Percentiles rank a stretch among this genome's conserved stretches.
phyloP scores from a whole-genome alignment of 2,797 vertebrate species.

The Monodelphis domestica region DNA sequence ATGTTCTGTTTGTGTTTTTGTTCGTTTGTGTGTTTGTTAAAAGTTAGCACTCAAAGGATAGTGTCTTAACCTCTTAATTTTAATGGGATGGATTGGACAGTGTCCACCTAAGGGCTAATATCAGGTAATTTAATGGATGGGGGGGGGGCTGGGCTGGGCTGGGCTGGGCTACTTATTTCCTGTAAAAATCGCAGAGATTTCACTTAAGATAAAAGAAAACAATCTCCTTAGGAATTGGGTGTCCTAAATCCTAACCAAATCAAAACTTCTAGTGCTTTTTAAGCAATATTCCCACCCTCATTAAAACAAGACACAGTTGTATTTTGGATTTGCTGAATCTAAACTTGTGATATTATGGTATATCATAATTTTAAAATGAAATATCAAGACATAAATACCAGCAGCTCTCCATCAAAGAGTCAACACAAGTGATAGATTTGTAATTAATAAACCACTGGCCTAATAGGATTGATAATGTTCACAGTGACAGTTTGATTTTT shows the following conservation, averaged over 20 bases:
- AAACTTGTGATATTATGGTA: constrained; percentile 29
- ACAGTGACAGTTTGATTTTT: constrained; percentile 47
- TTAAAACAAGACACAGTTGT: background rate
- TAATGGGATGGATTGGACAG: background rate
- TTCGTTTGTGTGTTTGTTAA: constrained; percentile 25
- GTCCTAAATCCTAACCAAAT: constrained; percentile 19
- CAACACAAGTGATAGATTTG: constrained; percentile 33
- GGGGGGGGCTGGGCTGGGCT: too few relatives aligned
- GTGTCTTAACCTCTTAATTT: background rate
- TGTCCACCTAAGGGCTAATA: background rate
- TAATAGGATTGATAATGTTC: constrained; percentile 25
- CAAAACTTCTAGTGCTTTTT: constrained; percentile 24
- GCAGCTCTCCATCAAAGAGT: constrained; percentile 19
- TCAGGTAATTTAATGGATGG: too few relatives aligned
- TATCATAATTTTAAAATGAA: constrained; percentile 32
- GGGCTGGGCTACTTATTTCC: constrained; percentile 14
- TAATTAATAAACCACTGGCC: constrained; percentile 2
- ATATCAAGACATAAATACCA: background rate
- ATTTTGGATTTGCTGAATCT: constrained; percentile 28
- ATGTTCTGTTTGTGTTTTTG: constrained; percentile 19
- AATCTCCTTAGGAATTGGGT: constrained; percentile 37
- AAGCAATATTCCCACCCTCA: background rate
- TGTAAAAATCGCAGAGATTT: constrained; percentile 34
- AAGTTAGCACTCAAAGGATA: background rate
- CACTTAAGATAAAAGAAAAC: background rate